Evolutionary conservation across 2,888 invertebrate genomes (phyloP).

Genomic region (Campoplex nolae): DNA sequence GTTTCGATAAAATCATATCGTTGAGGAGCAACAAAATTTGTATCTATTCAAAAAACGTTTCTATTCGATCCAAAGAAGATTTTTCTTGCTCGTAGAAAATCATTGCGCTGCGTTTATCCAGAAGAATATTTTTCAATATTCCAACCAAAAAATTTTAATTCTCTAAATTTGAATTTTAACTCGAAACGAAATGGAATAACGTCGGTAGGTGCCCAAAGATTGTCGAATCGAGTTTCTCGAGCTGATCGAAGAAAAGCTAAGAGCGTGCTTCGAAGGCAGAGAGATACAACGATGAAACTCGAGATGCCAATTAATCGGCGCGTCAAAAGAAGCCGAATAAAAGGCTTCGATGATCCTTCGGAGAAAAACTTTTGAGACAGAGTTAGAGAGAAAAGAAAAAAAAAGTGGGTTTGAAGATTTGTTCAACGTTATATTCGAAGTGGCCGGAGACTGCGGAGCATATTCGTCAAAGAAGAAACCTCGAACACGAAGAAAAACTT

Average conservation of each 20-base stretch:
- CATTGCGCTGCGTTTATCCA: too few species aligned
- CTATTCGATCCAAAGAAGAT: too few species aligned
- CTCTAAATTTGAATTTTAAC: not conserved
- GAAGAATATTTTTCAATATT: too few species aligned
- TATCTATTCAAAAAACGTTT: too few species aligned
- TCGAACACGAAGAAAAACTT: slow-evolving; percentile 6
- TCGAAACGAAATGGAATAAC: not conserved
- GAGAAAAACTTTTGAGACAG: not conserved
- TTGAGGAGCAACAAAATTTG: too few species aligned
- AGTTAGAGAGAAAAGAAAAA: not conserved
- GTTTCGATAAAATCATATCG: too few species aligned
- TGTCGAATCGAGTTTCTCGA: not conserved
- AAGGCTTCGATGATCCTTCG: slow-evolving; percentile 3
- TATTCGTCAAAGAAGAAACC: slow-evolving; percentile 5
- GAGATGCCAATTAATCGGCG: not conserved
- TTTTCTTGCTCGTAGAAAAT: too few species aligned
- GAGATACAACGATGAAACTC: not conserved
- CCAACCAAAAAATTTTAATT: too few species aligned
- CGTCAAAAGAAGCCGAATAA: not conserved
- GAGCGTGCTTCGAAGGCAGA: not conserved
- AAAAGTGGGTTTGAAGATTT: not conserved
- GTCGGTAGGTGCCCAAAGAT: not conserved
- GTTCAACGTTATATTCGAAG: not conserved
- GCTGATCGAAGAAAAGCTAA: not conserved
- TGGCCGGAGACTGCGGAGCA: not conserved